These are phyloP conservation scores for Phenganax stokvisi DNA, from an alignment of 92 coral and sea anemone genomes.

Conservation along the genomic window DNA sequence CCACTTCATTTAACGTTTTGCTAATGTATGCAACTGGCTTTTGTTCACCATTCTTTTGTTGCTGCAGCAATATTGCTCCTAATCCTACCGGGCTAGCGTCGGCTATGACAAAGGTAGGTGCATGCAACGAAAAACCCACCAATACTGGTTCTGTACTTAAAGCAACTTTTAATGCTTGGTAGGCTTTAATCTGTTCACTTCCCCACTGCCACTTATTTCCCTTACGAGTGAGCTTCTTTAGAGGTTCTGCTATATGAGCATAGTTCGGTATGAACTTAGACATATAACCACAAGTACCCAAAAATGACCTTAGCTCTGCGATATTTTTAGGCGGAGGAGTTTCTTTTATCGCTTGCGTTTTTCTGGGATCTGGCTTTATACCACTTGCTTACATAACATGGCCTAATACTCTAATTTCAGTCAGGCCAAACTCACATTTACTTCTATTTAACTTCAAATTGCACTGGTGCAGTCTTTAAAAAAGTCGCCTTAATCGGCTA, in stretches of 20 bases:
- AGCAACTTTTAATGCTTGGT: constrained; percentile 35
- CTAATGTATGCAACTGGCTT: constrained; percentile 44
- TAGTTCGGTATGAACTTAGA: constrained; percentile 45
- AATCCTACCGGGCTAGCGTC: constrained; percentile 44
- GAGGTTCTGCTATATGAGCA: constrained; percentile 44
- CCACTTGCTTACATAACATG: constrained; percentile 47
- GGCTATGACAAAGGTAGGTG: constrained; percentile 33
- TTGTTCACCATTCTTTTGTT: constrained; percentile 1
- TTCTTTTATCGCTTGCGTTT: constrained; percentile 35
- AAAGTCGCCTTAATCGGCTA: constrained; percentile 20
- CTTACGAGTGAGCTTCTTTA: constrained; percentile 41
- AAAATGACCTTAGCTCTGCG: constrained; percentile 39
- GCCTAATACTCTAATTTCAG: constrained; percentile 44
- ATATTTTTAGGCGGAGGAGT: constrained; percentile 34
- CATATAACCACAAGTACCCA: constrained; percentile 46
- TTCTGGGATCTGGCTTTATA: constrained; percentile 41
- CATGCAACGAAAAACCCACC: constrained; percentile 40
- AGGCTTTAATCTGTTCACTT: constrained; percentile 38
- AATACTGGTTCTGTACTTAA: constrained; percentile 45
- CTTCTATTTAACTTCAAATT: constrained; percentile 20
- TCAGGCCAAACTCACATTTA: constrained; percentile 38
- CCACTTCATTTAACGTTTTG: constrained; percentile 28
- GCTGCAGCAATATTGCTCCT: constrained; percentile 15
- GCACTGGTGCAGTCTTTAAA: constrained; percentile 25
- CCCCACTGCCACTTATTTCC: constrained; percentile 44